Evolutionary conservation across 35 echinoderm and acorn worm species (phyloP).

Genomic region (Hemicentrotus pulcherrimus): DNA sequence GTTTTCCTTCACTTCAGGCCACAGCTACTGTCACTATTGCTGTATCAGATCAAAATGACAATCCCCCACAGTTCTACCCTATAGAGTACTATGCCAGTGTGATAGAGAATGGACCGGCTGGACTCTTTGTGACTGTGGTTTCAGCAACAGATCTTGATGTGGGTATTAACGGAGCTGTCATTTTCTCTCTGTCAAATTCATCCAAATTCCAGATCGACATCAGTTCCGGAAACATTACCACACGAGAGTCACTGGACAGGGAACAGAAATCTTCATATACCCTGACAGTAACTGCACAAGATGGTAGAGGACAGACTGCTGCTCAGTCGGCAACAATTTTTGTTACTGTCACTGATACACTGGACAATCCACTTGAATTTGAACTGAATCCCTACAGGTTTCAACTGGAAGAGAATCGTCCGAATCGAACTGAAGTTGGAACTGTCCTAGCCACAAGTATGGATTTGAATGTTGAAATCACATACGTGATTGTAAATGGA

Average conservation of each 20-base stretch:
- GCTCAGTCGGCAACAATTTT: slow-evolving; percentile 47
- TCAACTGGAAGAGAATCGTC: slow-evolving; percentile 72
- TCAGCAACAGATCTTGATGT: slow-evolving; percentile 60
- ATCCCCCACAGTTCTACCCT: slow-evolving; percentile 80
- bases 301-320: slow-evolving; percentile 60
- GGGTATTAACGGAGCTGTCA: slow-evolving; percentile 48
- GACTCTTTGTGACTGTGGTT: slow-evolving; percentile 58
- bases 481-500: slow-evolving; percentile 80
- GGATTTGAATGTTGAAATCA: slow-evolving; percentile 79
- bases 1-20: slow-evolving; percentile 67
- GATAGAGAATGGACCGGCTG: slow-evolving; percentile 47
- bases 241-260: slow-evolving; percentile 66
- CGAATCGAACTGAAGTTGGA: slow-evolving; percentile 61
- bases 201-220: slow-evolving; percentile 60
- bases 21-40: slow-evolving; percentile 55
- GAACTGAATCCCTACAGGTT: slow-evolving; percentile 59
- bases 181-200: slow-evolving; percentile 35
- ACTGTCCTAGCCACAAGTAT: slow-evolving; percentile 67
- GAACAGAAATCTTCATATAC: slow-evolving; percentile 76
- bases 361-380: slow-evolving; percentile 90
- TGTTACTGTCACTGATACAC: slow-evolving; percentile 77
- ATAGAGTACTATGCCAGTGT: slow-evolving; percentile 73
- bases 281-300: slow-evolving; percentile 63
- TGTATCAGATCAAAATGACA: slow-evolving; percentile 91
- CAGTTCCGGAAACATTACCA: slow-evolving; percentile 65